Base-by-base conservation (phyloP, 2,888 invertebrate species). In the Leptopilina syphax region DNA sequence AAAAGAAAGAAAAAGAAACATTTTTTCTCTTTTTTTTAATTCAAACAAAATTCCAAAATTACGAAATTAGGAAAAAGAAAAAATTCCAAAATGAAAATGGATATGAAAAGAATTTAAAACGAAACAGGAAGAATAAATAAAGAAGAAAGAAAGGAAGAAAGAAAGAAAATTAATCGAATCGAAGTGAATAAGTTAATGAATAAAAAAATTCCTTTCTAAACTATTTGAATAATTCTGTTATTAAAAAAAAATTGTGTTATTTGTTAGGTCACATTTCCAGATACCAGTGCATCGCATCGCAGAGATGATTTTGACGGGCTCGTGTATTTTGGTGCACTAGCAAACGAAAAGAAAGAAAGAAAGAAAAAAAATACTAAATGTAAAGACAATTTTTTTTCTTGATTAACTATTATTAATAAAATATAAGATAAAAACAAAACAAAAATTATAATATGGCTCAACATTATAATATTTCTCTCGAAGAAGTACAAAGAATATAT, bases 391-490 rank as follows among this genome's bases (percentile, higher is more conserved):
- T 47, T 47, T 47, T 47, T 47, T 47, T 47, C 8, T 9, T 47
- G 9, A 47, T 47, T 76, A 47, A 79, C 78, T 81, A 84, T 85
- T 87, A 34, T 3, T 34, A 34, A 34, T 34, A 34, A 34, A 44
- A 44, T 7, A 44, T 7, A 44, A 44, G 5, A 44, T 44, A 34
- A 34, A 34, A 34, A 34, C 34, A 34, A 18, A 34, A 34, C 34
- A 34, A 34, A 34, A 34, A 34, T 86, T 84, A 80, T 86, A 89
- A 86, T 88, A 92, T 92, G 92, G 92, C 90, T 87, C 90, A 91
- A 83, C 90, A 89, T 89, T 90, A 85, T 88, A 91, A 91, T 85
- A 82, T 91, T 82, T 89, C 89, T 78, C 82, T 90, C 65, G 91
- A 91, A 81, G 90, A 91, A 81, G 84, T 89, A 76, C 88, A 89